phyloP scores from a whole-genome alignment of 2,888 invertebrate genomes.

The Agrochola lychnidis region DNA sequence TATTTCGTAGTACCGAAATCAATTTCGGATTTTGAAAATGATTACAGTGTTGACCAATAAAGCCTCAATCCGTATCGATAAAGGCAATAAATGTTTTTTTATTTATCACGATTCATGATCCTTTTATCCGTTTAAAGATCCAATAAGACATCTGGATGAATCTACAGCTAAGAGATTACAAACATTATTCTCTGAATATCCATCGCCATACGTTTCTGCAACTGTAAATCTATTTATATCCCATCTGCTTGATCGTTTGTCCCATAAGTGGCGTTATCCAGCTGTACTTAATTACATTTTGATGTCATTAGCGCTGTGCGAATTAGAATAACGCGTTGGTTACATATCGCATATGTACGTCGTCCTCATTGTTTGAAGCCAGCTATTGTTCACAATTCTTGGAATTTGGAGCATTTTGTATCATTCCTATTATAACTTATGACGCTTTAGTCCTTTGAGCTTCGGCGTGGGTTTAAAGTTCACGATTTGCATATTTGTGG shows the following conservation, averaged over 20 bases:
- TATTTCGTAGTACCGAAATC: conserved; percentile 3
- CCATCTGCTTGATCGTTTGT: conserved; percentile 45
- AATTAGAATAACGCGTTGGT: conserved; percentile 65
- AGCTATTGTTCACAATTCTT: conserved; percentile 55
- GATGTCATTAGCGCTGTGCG: conserved; percentile 68
- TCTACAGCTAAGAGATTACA: conserved; percentile 14
- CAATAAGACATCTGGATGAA: conserved; percentile 21
- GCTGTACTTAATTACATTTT: conserved; percentile 69
- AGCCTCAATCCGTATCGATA: conserved; percentile 10
- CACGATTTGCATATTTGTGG: conserved; percentile 45
- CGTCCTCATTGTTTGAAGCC: conserved; percentile 44
- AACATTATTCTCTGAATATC: conserved; percentile 47
- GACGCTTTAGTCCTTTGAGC: conserved; percentile 29
- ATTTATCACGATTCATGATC: conserved; percentile 5
- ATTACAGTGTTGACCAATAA: not conserved
- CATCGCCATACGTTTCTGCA: conserved; percentile 26
- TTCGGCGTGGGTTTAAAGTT: conserved; percentile 24
- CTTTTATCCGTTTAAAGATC: conserved; percentile 19
- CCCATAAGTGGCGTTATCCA: conserved; percentile 54
- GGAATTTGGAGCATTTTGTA: conserved; percentile 54
- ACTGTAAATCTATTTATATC: conserved; percentile 53
- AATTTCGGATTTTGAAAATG: not conserved
- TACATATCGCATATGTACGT: conserved; percentile 55
- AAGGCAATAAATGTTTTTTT: not conserved
- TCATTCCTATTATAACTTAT: conserved; percentile 39